A percentile compares a stretch with the other conserved stretches of the same genome.
These are phyloP conservation scores for Xanthia togata DNA, from an alignment of 2,888 invertebrate genomes.

Conservation along the genomic window DNA sequence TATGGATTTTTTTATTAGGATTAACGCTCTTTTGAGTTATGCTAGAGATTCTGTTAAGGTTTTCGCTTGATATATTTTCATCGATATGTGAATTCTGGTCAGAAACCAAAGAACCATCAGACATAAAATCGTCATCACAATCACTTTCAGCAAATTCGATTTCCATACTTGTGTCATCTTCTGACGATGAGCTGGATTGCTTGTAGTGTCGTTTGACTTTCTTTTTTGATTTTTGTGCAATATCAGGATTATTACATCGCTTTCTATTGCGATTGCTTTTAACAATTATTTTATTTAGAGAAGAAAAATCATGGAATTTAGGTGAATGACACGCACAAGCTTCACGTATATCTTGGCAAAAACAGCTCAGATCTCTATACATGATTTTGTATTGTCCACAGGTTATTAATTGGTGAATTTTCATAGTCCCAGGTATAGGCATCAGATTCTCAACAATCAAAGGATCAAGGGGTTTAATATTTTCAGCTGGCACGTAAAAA, in stretches of 20 bases:
- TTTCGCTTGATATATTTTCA: slow-evolving; percentile 3
- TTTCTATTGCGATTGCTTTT: background rate
- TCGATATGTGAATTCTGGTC: slow-evolving; percentile 8
- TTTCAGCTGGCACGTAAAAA: no score
- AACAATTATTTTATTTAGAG: slow-evolving; percentile 7
- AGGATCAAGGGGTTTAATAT: no score
- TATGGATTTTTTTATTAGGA: slow-evolving; percentile 18
- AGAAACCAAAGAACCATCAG: slow-evolving; percentile 16
- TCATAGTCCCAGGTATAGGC: no score
- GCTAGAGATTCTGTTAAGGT: background rate
- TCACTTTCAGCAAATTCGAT: slow-evolving; percentile 30
- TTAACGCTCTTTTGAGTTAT: slow-evolving; percentile 8
- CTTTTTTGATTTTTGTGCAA: slow-evolving; percentile 8
- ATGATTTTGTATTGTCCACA: no score
- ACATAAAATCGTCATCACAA: slow-evolving; percentile 16
- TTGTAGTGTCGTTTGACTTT: slow-evolving; percentile 16
- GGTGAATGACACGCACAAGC: no score
- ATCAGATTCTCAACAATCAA: no score
- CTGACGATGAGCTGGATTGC: slow-evolving; percentile 22
- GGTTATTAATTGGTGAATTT: no score
- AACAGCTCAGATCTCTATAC: no score
- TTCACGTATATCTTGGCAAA: no score
- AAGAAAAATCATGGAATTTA: slow-evolving; percentile 13
- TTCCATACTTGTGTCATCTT: slow-evolving; percentile 33
- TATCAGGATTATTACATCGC: slow-evolving; percentile 11